phyloP scores from a whole-genome alignment of 37 sponge, comb jelly and placozoan genomes.

The Eunapius fragilis region DNA sequence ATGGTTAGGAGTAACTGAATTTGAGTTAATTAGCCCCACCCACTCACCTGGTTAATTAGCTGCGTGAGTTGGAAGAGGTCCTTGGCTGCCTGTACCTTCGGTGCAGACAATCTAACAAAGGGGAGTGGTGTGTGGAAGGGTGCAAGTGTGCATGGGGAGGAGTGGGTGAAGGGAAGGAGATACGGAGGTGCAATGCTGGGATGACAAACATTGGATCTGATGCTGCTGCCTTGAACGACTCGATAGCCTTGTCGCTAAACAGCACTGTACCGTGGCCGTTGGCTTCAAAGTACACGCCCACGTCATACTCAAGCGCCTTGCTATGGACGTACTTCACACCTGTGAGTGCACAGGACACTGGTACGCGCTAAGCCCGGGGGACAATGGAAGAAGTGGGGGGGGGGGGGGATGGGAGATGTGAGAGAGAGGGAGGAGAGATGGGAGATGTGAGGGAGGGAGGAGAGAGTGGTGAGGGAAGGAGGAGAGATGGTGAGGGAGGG shows the following conservation, averaged over 20 bases:
- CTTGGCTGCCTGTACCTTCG: conserved; percentile 31
- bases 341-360: conserved; percentile 79
- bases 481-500: too few relatives aligned
- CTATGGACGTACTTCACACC: conserved; percentile 95
- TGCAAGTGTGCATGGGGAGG: too few relatives aligned
- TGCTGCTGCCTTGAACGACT: conserved; percentile 28
- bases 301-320: conserved; percentile 81
- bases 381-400: too few relatives aligned
- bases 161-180: too few relatives aligned
- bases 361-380: conserved; percentile 38
- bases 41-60: conserved; percentile 72
- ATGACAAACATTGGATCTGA: conserved; percentile 14
- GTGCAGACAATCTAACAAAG: conserved; percentile 9
- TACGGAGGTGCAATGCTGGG: too few relatives aligned
- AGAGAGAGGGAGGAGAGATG: too few relatives aligned
- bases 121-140: too few relatives aligned
- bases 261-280: conserved; percentile 98
- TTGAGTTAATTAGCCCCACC: too few relatives aligned
- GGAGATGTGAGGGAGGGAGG: too few relatives aligned
- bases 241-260: conserved; percentile 79
- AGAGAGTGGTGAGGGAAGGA: too few relatives aligned
- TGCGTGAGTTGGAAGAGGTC: conserved; percentile 49
- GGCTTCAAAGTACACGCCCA: conserved; percentile 97
- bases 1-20: neutral
- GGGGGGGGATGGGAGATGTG: too few relatives aligned